phyloP scores from a whole-genome alignment of 1,140 invertebrate species.

The Drosophila setifemur region DNA sequence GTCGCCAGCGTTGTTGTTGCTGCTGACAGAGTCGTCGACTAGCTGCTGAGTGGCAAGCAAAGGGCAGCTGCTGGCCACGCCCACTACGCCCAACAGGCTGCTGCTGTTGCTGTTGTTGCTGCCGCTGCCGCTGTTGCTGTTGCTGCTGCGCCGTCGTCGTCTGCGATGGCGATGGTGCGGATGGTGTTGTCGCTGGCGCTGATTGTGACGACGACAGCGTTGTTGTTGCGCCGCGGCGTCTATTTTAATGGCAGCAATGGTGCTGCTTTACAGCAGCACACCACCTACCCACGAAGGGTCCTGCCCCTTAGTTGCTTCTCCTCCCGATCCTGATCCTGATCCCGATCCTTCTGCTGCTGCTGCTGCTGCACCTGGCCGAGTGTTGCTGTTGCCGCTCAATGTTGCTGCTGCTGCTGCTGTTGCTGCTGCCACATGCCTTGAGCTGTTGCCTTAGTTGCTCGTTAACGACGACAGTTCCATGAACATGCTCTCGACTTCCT shows the following conservation, averaged over 20 bases:
- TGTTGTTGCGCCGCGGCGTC: slow-evolving; percentile 77
- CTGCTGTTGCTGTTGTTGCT: slow-evolving; percentile 14
- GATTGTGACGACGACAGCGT: slow-evolving; percentile 79
- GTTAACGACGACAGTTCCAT: slow-evolving; percentile 67
- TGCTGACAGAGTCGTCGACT: slow-evolving; percentile 38
- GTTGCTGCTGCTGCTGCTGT: slow-evolving; percentile 27
- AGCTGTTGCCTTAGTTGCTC: slow-evolving; percentile 35
- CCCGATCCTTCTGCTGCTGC: neutral
- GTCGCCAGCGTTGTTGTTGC: slow-evolving; percentile 32
- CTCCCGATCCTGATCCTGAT: slow-evolving; percentile 6
- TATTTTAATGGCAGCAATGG: slow-evolving; percentile 80
- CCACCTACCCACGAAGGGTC: slow-evolving; percentile 47
- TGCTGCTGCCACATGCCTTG: slow-evolving; percentile 36
- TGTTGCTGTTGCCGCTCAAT: slow-evolving; percentile 19
- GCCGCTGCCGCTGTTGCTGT: slow-evolving; percentile 9
- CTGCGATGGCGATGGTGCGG: slow-evolving; percentile 74
- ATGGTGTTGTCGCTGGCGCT: slow-evolving; percentile 75
- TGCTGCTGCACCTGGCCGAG: neutral
- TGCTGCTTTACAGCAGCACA: slow-evolving; percentile 78
- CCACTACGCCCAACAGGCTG: slow-evolving; percentile 16
- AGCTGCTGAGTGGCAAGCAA: slow-evolving; percentile 50
- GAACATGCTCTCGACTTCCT: slow-evolving; percentile 49
- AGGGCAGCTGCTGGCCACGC: slow-evolving; percentile 42
- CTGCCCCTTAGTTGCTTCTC: neutral
- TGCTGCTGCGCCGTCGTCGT: slow-evolving; percentile 66